phyloP scores from a whole-genome alignment of 2,888 invertebrate species.

The Conus canariensis region DNA sequence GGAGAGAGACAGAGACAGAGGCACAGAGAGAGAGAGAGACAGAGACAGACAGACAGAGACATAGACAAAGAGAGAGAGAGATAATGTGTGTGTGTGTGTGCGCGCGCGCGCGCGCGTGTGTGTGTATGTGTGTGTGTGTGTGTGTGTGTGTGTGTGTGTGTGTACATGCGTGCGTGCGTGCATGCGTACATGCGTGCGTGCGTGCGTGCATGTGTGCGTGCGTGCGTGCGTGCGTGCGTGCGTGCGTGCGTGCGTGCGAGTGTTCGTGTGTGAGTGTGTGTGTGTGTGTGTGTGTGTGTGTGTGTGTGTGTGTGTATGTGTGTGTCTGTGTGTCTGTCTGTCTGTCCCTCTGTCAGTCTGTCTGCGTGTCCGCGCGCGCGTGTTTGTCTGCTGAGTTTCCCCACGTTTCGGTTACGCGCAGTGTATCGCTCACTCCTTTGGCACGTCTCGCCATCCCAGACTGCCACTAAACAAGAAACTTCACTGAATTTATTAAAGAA shows the following conservation, averaged over 20 bases:
- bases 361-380: neutral
- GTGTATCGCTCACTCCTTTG: no score
- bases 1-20: neutral
- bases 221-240: neutral
- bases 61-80: no score
- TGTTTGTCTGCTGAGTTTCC: neutral
- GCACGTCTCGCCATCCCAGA: no score
- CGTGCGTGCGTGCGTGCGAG: neutral
- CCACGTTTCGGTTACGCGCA: no score
- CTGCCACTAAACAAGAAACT: no score
- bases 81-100: neutral
- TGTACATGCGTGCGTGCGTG: neutral
- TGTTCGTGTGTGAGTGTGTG: neutral
- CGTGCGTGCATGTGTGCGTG: neutral
- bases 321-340: neutral
- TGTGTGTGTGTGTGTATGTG: neutral
- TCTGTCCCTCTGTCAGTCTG: neutral
- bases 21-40: neutral
- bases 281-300: neutral
- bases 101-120: neutral
- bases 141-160: neutral
- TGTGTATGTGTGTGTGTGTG: neutral
- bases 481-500: no score
- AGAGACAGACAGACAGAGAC: no score
- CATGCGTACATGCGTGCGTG: neutral